These are phyloP conservation scores for Arctia plantaginis DNA, from an alignment of 2,888 invertebrate species.

Conservation along the genomic window DNA sequence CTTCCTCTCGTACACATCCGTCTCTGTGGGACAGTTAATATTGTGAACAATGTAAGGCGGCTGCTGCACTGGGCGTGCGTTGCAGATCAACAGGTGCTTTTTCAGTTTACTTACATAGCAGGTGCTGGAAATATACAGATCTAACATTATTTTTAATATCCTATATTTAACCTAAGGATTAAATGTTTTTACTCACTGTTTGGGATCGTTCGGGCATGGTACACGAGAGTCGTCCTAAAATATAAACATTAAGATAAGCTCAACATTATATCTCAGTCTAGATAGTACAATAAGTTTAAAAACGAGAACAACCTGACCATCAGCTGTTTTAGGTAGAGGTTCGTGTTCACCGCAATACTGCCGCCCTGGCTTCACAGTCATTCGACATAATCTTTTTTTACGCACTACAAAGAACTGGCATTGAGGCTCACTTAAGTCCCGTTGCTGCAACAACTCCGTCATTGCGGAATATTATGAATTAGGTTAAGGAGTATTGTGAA, in stretches of 20 bases:
- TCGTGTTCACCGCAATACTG: slow-evolving; percentile 91
- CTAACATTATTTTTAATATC: background rate
- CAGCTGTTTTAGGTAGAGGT: slow-evolving; percentile 64
- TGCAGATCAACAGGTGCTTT: slow-evolving; percentile 91
- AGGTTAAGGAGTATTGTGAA: background rate
- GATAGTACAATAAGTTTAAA: background rate
- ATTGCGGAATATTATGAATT: slow-evolving; percentile 25
- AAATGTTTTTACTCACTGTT: slow-evolving; percentile 87
- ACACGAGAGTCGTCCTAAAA: slow-evolving; percentile 84
- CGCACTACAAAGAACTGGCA: slow-evolving; percentile 89
- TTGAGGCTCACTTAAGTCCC: slow-evolving; percentile 59
- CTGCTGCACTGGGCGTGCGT: slow-evolving; percentile 85
- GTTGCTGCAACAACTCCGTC: slow-evolving; percentile 28
- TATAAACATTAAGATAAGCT: slow-evolving; percentile 6
- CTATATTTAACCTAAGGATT: background rate
- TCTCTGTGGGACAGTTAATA: slow-evolving; percentile 64
- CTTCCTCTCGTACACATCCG: slow-evolving; percentile 55
- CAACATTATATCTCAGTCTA: background rate
- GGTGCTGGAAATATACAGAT: slow-evolving; percentile 80
- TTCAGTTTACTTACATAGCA: slow-evolving; percentile 89
- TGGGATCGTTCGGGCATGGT: slow-evolving; percentile 90
- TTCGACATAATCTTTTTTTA: slow-evolving; percentile 91
- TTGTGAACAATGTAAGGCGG: slow-evolving; percentile 87
- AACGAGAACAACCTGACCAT: slow-evolving; percentile 58
- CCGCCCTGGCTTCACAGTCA: slow-evolving; percentile 90